A percentile compares a stretch with the other conserved stretches of the same genome.
Conservation (phyloP, 2,888 invertebrate species). For the Nebria brevicollis region DNA sequence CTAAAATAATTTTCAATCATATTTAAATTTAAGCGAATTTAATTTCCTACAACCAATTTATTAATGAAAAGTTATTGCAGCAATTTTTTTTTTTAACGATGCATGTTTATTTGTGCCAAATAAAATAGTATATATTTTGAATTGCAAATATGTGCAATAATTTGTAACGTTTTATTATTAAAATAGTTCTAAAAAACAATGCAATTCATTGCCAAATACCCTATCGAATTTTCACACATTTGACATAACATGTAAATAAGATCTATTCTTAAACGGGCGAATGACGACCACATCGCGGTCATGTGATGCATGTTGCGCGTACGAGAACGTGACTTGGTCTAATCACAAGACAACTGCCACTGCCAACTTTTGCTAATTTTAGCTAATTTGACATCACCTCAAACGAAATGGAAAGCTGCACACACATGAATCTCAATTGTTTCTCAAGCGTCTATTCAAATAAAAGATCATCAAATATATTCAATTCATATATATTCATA, state of each 20-base stretch:
- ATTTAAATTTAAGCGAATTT: no score
- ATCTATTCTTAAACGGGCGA: background rate
- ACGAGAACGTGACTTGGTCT: slow-evolving; percentile 12
- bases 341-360: background rate
- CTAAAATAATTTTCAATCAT: no score
- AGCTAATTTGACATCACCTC: background rate
- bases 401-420: slow-evolving; percentile 7
- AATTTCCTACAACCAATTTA: no score
- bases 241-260: background rate
- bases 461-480: no score
- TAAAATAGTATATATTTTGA: background rate
- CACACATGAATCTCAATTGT: background rate
- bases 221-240: background rate
- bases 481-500: no score
- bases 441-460: background rate
- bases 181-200: background rate
- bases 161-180: background rate
- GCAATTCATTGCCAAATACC: background rate
- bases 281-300: background rate
- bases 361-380: slow-evolving; percentile 18
- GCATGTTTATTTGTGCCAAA: no score
- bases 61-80: no score
- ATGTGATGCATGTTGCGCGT: slow-evolving; percentile 12
- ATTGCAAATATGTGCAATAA: background rate
- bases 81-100: no score